Evolutionary conservation across 2,888 invertebrate genomes (phyloP).

Genomic region (Machimus atricapillus): DNA sequence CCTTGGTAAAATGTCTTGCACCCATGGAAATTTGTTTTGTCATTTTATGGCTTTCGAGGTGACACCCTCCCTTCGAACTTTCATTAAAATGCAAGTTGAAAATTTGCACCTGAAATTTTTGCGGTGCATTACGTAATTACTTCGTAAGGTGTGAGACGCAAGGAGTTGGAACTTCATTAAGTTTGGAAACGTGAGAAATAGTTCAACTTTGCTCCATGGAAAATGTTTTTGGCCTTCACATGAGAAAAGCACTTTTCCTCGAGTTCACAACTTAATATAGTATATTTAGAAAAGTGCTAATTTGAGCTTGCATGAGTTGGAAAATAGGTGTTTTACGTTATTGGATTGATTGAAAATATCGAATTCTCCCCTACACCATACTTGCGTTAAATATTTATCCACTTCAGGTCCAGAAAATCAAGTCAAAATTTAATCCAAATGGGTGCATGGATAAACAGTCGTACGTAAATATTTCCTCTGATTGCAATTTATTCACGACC

Average conservation of each 20-base stretch:
- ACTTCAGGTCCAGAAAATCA: background rate
- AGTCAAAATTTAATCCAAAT: background rate
- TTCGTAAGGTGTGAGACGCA: background rate
- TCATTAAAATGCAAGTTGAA: constrained; percentile 23
- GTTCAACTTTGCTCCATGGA: background rate
- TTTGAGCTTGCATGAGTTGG: background rate
- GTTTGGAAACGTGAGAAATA: background rate
- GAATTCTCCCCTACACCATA: background rate
- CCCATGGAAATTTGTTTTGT: background rate
- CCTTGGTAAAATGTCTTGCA: background rate
- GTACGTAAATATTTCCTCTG: background rate
- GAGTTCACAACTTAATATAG: background rate
- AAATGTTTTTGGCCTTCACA: background rate
- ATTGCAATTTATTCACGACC: background rate
- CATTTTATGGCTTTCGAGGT: background rate
- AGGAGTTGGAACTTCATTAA: background rate
- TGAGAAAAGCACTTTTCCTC: background rate
- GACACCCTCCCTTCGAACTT: background rate
- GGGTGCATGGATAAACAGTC: background rate
- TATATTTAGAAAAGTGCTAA: background rate
- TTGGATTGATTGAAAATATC: background rate
- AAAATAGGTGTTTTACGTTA: background rate
- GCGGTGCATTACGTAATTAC: constrained; percentile 13
- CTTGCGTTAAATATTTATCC: background rate
- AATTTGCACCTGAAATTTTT: constrained; percentile 6